phyloP scores from a whole-genome alignment of 1,140 invertebrate genomes.

The Euglossa dilemma region DNA sequence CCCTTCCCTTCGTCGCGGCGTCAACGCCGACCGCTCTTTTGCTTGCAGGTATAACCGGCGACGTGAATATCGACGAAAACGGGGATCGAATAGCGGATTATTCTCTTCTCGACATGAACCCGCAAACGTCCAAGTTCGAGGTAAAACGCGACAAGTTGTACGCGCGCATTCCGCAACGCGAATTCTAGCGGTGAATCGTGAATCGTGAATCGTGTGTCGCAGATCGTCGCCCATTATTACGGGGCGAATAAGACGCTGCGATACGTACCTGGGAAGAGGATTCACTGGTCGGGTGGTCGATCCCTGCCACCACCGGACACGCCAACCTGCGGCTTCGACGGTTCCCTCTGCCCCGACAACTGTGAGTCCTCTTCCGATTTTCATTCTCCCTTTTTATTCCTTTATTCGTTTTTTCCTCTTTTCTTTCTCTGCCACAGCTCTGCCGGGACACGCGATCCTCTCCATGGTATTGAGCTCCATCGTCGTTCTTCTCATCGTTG shows the following conservation, averaged over 20 bases:
- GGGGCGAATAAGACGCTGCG: slow-evolving; percentile 89
- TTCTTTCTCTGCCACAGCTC: slow-evolving; percentile 82
- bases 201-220: slow-evolving; percentile 4
- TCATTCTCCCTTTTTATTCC: not conserved
- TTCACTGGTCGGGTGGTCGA: slow-evolving; percentile 94
- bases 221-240: slow-evolving; percentile 94
- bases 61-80: slow-evolving; percentile 94
- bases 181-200: no score
- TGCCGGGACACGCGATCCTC: slow-evolving; percentile 92
- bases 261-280: slow-evolving; percentile 87
- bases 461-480: slow-evolving; percentile 92
- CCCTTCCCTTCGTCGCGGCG: not conserved
- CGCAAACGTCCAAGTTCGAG: slow-evolving; percentile 90
- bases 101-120: slow-evolving; percentile 94
- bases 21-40: not conserved
- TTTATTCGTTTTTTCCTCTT: not conserved
- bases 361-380: slow-evolving; percentile 79
- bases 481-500: slow-evolving; percentile 89
- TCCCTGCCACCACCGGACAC: slow-evolving; percentile 90
- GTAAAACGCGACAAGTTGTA: no score
- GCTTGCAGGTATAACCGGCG: slow-evolving; percentile 92
- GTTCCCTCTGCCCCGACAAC: slow-evolving; percentile 91
- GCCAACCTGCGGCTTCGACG: slow-evolving; percentile 96
- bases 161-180: no score
- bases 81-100: slow-evolving; percentile 96